Conservation (phyloP, 2,797 vertebrate genomes). For the Myiotriccus ornatus region DNA sequence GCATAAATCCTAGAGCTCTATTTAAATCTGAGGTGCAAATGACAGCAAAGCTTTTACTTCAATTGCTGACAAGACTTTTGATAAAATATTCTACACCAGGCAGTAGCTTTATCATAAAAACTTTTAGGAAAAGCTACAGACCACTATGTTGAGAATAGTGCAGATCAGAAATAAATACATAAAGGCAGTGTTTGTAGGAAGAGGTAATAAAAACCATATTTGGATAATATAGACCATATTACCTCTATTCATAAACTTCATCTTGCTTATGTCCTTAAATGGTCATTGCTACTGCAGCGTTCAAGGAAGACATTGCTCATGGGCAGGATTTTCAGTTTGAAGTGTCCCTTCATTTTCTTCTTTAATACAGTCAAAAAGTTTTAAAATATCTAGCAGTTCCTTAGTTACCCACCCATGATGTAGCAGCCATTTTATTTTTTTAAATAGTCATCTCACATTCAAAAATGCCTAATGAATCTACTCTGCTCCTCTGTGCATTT, state of each 20-base stretch:
- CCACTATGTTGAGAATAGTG: neutral
- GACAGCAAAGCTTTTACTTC: neutral
- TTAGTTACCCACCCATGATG: neutral
- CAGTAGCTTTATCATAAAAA: neutral
- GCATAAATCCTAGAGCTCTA: conserved; percentile 3
- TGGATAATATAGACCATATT: neutral
- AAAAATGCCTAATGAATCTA: neutral
- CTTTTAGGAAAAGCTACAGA: neutral
- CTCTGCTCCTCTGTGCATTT: neutral
- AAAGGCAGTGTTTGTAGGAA: neutral
- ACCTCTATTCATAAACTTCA: neutral
- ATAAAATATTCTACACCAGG: neutral
- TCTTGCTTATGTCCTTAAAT: neutral
- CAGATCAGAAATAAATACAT: neutral
- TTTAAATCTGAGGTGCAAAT: neutral
- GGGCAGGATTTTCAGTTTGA: neutral
- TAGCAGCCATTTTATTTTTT: neutral
- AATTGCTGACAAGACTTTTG: neutral
- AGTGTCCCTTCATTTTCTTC: neutral
- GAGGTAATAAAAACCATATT: neutral
- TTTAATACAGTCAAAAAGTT: neutral
- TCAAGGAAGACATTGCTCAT: neutral
- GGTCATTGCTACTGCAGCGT: neutral
- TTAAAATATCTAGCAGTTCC: neutral
- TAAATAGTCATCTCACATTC: neutral